Base-by-base conservation (phyloP, 2,797 vertebrate genomes). In the Carapus acus region DNA sequence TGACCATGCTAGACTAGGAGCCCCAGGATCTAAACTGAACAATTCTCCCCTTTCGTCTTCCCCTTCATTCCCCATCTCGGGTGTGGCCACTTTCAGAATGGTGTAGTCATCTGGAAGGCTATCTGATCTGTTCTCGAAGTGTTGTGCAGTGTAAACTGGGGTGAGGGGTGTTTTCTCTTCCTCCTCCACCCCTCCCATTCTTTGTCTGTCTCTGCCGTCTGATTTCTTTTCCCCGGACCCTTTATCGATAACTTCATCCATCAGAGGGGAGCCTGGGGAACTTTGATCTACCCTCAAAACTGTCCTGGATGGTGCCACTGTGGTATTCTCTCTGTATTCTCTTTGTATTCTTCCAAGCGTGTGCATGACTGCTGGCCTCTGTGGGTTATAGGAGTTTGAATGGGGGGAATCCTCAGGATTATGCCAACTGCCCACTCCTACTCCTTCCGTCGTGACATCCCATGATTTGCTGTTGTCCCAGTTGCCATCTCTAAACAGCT, bases 1-100 rank as follows among this genome's bases (percentile, higher is more conserved):
- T 29, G 75, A 69, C 11, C 76, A 22, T 18, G 59, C 23, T 9
- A 77, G 29, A 23, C 27, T 65, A 24, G 34, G 8, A 0, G 43
- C 71, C 40, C 43, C 8, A 0, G 69, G 66, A 51, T 71, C 66
- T 74, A 73, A 77, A 1, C 73, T 3, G 16, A 76, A 33, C 37
- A 48, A 23, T 7, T 62, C 58, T 8, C 67, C 52, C 2, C 74
- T 60, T 3, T 67, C 63, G 0, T 47, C 40, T 2, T 18, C 39
- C 2, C 24, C 39, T 8, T 49, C 43, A 16, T 47, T 22, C 17
- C 3, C 33, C 5, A 13, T 1, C 0, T 55, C 29, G 7, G 14
- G 34, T 24, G 9, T 3, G 15, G 24, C 17, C 15, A 1, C 0
- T 22, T 20, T 20, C 43, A 76, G 1, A 54, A 69, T 1, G 8